These are phyloP conservation scores for Hippocampus abdominalis DNA, from an alignment of 2,113 vertebrate species.

Conservation along the genomic window DNA sequence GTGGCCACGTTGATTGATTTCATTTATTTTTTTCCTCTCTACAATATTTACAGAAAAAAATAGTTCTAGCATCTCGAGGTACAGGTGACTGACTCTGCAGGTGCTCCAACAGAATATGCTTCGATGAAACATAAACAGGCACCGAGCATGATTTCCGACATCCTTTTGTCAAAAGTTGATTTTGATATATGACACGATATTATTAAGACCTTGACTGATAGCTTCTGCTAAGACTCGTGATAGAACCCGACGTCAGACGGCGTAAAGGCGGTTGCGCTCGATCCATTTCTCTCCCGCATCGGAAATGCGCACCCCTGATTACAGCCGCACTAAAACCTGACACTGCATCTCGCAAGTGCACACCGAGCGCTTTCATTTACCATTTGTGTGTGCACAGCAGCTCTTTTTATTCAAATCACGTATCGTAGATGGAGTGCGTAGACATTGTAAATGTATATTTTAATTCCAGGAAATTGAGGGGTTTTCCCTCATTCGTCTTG, in stretches of 20 bases:
- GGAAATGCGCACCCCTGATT: background rate
- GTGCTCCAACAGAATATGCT: background rate
- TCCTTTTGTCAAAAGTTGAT: slow-evolving; percentile 29
- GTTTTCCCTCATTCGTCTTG: background rate
- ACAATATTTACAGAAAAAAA: slow-evolving; percentile 30
- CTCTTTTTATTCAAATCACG: background rate
- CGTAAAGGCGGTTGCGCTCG: background rate
- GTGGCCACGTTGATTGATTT: background rate
- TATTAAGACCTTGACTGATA: slow-evolving; percentile 29
- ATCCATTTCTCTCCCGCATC: background rate
- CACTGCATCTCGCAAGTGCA: background rate
- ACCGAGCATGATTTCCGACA: slow-evolving; percentile 13
- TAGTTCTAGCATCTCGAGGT: slow-evolving; percentile 19
- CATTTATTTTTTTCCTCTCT: background rate
- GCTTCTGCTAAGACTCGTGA: slow-evolving; percentile 14
- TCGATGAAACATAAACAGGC: slow-evolving; percentile 1
- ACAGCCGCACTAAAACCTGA: background rate
- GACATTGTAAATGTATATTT: background rate
- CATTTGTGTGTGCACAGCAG: background rate
- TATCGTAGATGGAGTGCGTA: background rate
- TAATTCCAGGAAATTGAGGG: background rate
- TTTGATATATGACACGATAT: slow-evolving; percentile 27
- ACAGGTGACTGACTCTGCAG: slow-evolving; percentile 4
- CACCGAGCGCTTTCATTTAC: background rate
- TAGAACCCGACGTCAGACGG: slow-evolving; percentile 12